These are phyloP conservation scores for Taxidea taxus DNA, from an alignment of 2,113 vertebrate species.

Conservation along the genomic window DNA sequence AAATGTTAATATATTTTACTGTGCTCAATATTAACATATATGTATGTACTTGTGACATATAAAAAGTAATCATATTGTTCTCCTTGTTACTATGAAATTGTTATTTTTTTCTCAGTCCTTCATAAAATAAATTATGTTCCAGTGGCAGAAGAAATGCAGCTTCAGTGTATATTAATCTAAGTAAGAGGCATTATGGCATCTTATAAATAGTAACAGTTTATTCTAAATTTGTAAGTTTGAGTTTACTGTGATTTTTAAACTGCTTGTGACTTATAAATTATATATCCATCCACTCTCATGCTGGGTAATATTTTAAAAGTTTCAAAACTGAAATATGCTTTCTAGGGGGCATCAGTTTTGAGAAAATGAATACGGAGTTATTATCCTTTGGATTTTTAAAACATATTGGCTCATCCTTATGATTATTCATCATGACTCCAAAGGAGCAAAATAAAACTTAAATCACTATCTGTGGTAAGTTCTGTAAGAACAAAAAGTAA, in stretches of 20 bases:
- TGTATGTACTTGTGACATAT: not conserved
- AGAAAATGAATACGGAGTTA: slow-evolving; percentile 39
- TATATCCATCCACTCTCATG: not conserved
- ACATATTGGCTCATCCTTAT: slow-evolving; percentile 41
- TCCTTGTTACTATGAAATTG: not conserved
- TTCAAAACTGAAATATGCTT: slow-evolving; percentile 64
- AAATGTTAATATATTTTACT: not conserved
- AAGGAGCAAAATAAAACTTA: slow-evolving; percentile 66
- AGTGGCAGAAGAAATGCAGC: not conserved
- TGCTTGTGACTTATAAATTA: slow-evolving; percentile 47
- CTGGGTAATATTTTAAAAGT: slow-evolving; percentile 57
- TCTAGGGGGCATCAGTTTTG: slow-evolving; percentile 49
- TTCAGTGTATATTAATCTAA: slow-evolving; percentile 52
- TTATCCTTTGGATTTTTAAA: slow-evolving; percentile 67
- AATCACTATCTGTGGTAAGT: slow-evolving; percentile 48
- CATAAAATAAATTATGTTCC: slow-evolving; percentile 53
- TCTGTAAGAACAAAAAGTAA: slow-evolving; percentile 8
- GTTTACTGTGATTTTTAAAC: slow-evolving; percentile 51
- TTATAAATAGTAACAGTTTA: slow-evolving; percentile 70
- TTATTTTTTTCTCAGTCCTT: slow-evolving; percentile 27
- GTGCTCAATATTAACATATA: not conserved
- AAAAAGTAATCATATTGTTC: not conserved
- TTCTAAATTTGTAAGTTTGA: slow-evolving; percentile 28
- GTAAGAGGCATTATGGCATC: slow-evolving; percentile 20
- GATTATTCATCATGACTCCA: slow-evolving; percentile 69